Percentiles rank a stretch among this genome's conserved stretches.
These are phyloP conservation scores for Anguilla anguilla DNA, from an alignment of 2,797 vertebrate species.

Conservation along the genomic window DNA sequence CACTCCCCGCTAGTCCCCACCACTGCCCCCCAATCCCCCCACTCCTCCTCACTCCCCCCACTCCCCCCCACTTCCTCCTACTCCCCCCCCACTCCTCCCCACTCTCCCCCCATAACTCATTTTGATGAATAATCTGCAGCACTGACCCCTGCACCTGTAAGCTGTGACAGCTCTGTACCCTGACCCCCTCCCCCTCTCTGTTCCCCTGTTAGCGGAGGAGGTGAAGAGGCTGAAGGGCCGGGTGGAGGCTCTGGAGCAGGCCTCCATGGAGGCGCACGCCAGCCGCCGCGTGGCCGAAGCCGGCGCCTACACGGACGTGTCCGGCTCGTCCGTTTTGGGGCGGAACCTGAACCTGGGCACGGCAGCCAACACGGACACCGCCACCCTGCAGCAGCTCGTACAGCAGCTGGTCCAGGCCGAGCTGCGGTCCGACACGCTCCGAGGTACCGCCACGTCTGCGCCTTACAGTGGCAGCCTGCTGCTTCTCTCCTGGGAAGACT, in stretches of 20 bases:
- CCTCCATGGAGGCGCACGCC: slow-evolving; percentile 33
- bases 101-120: too few relatives aligned
- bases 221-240: slow-evolving; percentile 85
- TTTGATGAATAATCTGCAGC: too few relatives aligned
- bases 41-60: too few relatives aligned
- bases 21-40: too few relatives aligned
- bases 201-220: slow-evolving; percentile 79
- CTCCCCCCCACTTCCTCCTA: too few relatives aligned
- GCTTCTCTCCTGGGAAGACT: too few relatives aligned
- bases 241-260: slow-evolving; percentile 75
- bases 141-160: neutral
- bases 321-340: slow-evolving; percentile 17
- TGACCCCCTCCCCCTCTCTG: neutral
- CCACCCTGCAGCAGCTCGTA: slow-evolving; percentile 63
- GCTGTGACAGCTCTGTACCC: neutral
- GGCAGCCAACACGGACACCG: slow-evolving; percentile 47
- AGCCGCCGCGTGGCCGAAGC: slow-evolving; percentile 33
- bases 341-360: slow-evolving; percentile 2
- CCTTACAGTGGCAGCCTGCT: too few relatives aligned
- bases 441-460: slow-evolving; percentile 64
- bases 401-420: slow-evolving; percentile 75
- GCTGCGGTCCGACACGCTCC: slow-evolving; percentile 76
- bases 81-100: too few relatives aligned
- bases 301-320: slow-evolving; percentile 43
- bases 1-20: too few relatives aligned